Evolutionary conservation across 1,140 invertebrate genomes (phyloP).

Genomic region (Dendroctonus valens): DNA sequence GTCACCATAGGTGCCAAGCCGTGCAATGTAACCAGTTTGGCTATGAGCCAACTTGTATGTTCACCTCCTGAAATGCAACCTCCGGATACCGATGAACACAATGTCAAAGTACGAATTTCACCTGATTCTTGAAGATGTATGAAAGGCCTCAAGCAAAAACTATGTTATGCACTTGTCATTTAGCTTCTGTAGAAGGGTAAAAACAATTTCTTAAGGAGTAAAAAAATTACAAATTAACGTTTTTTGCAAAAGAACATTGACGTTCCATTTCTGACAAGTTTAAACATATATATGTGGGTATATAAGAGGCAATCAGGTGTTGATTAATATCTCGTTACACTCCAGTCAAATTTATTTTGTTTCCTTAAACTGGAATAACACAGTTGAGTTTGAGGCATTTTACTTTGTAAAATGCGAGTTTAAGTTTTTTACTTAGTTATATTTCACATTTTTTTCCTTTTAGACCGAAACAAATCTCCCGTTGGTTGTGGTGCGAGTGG

Average conservation of each 20-base stretch:
- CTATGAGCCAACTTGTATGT: slow-evolving; percentile 84
- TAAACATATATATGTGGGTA: not conserved
- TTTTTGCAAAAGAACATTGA: too few relatives aligned
- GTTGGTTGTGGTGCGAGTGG: slow-evolving; percentile 87
- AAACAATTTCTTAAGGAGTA: too few relatives aligned
- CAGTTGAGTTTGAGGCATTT: too few relatives aligned
- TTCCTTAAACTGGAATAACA: too few relatives aligned
- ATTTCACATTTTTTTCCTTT: slow-evolving; percentile 10
- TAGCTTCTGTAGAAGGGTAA: not conserved
- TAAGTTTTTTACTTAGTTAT: not conserved
- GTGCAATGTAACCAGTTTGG: slow-evolving; percentile 92
- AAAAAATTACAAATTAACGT: too few relatives aligned
- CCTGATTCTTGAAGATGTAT: not conserved
- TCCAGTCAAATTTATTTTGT: too few relatives aligned
- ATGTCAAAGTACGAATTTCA: slow-evolving; percentile 57
- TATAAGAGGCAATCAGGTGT: too few relatives aligned
- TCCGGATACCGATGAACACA: slow-evolving; percentile 81
- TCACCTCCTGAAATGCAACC: slow-evolving; percentile 84
- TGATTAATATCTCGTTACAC: not conserved
- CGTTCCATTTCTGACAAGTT: not conserved
- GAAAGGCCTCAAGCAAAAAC: not conserved
- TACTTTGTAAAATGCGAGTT: too few relatives aligned
- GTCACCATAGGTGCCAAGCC: slow-evolving; percentile 85
- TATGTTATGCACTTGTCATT: not conserved
- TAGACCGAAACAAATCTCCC: slow-evolving; percentile 72